Evolutionary conservation across 2,797 vertebrate genomes (phyloP), one percentile per base, ranked within the genome.

Genomic region (Syngnathus rostellatus): DNA sequence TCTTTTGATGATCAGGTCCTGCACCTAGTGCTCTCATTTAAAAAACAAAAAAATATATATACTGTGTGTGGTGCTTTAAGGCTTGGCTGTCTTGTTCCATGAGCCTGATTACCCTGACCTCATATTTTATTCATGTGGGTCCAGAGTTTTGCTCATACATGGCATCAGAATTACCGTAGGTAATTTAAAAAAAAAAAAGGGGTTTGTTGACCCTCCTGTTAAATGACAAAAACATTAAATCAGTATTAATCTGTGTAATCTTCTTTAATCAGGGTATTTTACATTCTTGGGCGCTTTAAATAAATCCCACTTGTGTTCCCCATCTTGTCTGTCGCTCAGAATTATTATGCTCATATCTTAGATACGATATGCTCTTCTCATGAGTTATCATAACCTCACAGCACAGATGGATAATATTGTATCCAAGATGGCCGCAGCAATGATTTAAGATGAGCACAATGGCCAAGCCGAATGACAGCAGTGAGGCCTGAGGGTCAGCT

Each of bases 391-490:
- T 64, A 53, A 58, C 19, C 63, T 65, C 72, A 54, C 64, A 71
- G 17, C 72, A 54, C 64, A 71, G 17, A 70, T 41, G 16, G 43
- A 23, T 43, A 45, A 25, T 46, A 72, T 17, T 41, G 37, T 19
- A 46, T 67, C 41, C 31, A 63, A 66, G 37, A 71, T 77, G 68
- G 74, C 77, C 69, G 64, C 21, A 57, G 0, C 57, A 64, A 69
- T 82, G 77, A 83, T 73, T 69, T 79, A 82, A 68, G 62, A 74
- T 62, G 39, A 77, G 70, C 64, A 41, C 73, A 78, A 76, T 73
- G 74, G 63, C 50, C 78, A 84, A 81, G 6, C 80, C 78, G 54
- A 11, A 4, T 43, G 72, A 81, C 83, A 86, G 84, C 81, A 81
- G 79, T 31, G 0, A 71, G 55, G 73, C 85, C 65, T 2, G 19